Evolutionary conservation across 2,888 invertebrate species (phyloP).

Genomic region (Enchytraeus crypticus): DNA sequence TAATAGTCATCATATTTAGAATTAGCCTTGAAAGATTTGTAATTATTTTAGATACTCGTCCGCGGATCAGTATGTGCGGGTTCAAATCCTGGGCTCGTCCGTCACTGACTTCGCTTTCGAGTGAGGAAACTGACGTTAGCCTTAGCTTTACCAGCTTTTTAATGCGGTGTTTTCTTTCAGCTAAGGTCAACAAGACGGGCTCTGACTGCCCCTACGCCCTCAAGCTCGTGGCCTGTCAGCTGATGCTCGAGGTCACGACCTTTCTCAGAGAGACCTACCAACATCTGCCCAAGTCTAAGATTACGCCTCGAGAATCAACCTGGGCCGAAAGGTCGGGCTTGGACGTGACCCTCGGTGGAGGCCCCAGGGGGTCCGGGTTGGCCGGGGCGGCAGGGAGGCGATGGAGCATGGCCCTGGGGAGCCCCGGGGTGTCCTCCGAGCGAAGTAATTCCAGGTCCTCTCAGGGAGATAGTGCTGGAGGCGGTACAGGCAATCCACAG

Average conservation of each 20-base stretch:
- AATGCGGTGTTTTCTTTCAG: not conserved
- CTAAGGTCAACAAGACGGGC: constrained; percentile 39
- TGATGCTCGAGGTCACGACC: constrained; percentile 91
- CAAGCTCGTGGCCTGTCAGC: constrained; percentile 80
- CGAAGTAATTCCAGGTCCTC: constrained; percentile 34
- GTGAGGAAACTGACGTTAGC: too few species aligned
- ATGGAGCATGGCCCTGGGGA: constrained; percentile 90
- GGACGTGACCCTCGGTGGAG: too few species aligned
- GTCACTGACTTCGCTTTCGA: too few species aligned
- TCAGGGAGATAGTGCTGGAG: constrained; percentile 22
- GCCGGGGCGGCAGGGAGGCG: constrained; percentile 54
- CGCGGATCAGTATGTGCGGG: too few species aligned
- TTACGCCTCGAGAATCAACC: constrained; percentile 39
- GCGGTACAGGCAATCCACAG: too few species aligned
- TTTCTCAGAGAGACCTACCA: constrained; percentile 94
- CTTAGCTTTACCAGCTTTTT: too few species aligned
- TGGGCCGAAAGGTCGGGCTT: constrained; percentile 38
- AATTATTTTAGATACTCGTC: too few species aligned
- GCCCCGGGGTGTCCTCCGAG: constrained; percentile 69
- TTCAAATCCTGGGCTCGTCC: too few species aligned
- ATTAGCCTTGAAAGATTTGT: too few species aligned
- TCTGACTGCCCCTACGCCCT: constrained; percentile 60
- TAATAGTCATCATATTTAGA: too few species aligned
- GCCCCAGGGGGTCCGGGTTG: not conserved
- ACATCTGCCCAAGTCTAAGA: constrained; percentile 50